Conservation (phyloP, 2,888 invertebrate genomes). For the Tanaodytes sp. region DNA sequence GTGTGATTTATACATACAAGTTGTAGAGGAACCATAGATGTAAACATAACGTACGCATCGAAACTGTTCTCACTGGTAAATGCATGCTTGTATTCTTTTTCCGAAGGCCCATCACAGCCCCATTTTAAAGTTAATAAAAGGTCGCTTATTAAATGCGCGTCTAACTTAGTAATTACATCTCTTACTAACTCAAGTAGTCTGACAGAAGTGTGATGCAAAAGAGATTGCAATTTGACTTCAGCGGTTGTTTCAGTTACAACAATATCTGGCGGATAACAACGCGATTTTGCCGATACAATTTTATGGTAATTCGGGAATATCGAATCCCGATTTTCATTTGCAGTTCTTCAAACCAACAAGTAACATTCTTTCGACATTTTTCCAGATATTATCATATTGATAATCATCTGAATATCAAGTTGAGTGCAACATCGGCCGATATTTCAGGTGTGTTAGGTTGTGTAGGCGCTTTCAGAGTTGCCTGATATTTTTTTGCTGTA, state of each 20-base stretch:
- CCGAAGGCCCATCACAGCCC: slow-evolving; percentile 5
- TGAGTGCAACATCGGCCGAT: slow-evolving; percentile 9
- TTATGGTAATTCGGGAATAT: slow-evolving; percentile 21
- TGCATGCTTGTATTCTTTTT: slow-evolving; percentile 9
- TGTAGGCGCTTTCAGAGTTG: background rate
- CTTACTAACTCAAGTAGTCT: background rate
- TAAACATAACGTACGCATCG: slow-evolving; percentile 22
- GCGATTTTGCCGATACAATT: slow-evolving; percentile 14
- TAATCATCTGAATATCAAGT: slow-evolving; percentile 7
- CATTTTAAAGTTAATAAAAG: slow-evolving; percentile 3
- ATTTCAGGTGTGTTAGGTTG: slow-evolving; percentile 1
- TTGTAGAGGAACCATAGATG: slow-evolving; percentile 23
- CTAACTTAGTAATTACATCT: background rate
- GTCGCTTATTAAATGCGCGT: background rate
- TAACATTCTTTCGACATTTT: no score
- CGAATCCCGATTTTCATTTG: slow-evolving; percentile 18
- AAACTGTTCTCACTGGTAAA: slow-evolving; percentile 2
- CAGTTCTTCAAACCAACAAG: no score
- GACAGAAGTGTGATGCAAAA: slow-evolving; percentile 43
- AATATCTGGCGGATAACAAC: slow-evolving; percentile 19
- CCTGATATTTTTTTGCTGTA: background rate
- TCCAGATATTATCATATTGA: no score
- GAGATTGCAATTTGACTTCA: slow-evolving; percentile 19
- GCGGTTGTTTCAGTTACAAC: slow-evolving; percentile 49
- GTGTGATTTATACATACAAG: slow-evolving; percentile 2